Base-by-base conservation (phyloP, 2,888 invertebrate genomes). In the Chouioia cunea region DNA sequence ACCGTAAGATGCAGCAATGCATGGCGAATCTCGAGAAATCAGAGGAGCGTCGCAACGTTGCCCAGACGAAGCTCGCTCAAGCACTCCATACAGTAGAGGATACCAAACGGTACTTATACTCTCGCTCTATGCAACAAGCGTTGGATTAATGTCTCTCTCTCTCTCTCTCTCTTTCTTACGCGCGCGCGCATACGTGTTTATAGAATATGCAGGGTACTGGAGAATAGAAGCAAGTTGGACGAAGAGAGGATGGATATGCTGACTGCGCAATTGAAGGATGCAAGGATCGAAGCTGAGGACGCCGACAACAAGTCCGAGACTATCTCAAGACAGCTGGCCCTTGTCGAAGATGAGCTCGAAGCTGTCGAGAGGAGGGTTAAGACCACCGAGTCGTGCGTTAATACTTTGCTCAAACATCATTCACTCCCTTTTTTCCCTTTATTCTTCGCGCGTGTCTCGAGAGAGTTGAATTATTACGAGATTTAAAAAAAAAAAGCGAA, bases 291-390 rank as follows among this genome's bases (percentile, higher is more conserved):
- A 78, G 91, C 91, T 59, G 91, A 92, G 82, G 91, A 92, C 81
- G 90, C 91, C 59, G 91, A 92, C 81, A 85, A 88, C 74, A 91
- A 91, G 86, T 92, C 91, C 77, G 91, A 92, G 83, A 91, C 91
- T 88, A 89, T 90, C 81, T 90, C 91, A 76, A 88, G 90, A 78
- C 90, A 91, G 84, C 86, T 91, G 83, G 90, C 90, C 73, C 89
- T 91, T 85, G 89, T 91, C 81, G 91, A 91, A 80, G 90, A 90
- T 73, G 91, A 91, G 85, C 87, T 91, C 75, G 91, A 91, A 84
- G 87, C 90, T 76, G 90, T 91, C 56, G 91, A 91, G 84, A 90
- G 91, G 79, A 87, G 91, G 77, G 89, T 91, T 73, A 90, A 90
- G 80, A 88, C 88, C 74, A 90, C 90, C 79, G 91, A 91, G 77